A percentile compares a stretch with the other conserved stretches of the same genome.
phyloP scores from a whole-genome alignment of 2,797 vertebrate species.

The Manis javanica region DNA sequence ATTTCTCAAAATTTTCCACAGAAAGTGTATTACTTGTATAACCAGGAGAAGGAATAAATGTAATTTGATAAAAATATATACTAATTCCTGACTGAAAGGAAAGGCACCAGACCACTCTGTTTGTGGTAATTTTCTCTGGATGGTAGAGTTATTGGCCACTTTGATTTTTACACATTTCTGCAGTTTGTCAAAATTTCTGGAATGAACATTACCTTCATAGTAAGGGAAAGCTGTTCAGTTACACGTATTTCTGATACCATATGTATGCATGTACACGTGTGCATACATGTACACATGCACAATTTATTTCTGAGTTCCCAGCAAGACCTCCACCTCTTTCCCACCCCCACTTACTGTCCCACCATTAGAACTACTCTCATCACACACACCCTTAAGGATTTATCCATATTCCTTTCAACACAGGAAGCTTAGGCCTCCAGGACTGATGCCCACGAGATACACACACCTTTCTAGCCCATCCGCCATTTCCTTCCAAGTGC shows the following conservation, averaged over 20 bases:
- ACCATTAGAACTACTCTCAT: not conserved
- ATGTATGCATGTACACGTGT: accelerated
- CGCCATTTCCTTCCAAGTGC: not conserved
- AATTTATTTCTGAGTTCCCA: not conserved
- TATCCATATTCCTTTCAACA: not conserved
- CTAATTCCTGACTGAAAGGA: not conserved
- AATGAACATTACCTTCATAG: not conserved
- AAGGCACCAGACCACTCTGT: not conserved
- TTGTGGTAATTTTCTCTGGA: not conserved
- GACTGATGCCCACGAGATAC: not conserved
- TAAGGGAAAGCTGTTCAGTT: not conserved
- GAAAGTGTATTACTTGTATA: not conserved
- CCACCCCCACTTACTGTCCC: not conserved
- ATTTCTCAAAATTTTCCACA: conserved; percentile 7
- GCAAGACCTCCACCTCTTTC: not conserved
- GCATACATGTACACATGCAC: too few relatives aligned
- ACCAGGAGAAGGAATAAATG: not conserved
- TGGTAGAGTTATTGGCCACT: not conserved
- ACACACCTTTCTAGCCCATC: not conserved
- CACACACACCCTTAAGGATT: too few relatives aligned
- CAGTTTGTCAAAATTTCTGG: not conserved
- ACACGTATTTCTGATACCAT: not conserved
- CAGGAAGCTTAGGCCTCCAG: not conserved
- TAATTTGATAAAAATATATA: not conserved
- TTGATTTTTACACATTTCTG: not conserved